These are phyloP conservation scores for Ranitomeya imitator DNA, from an alignment of 2,113 vertebrate genomes.

Conservation along the genomic window DNA sequence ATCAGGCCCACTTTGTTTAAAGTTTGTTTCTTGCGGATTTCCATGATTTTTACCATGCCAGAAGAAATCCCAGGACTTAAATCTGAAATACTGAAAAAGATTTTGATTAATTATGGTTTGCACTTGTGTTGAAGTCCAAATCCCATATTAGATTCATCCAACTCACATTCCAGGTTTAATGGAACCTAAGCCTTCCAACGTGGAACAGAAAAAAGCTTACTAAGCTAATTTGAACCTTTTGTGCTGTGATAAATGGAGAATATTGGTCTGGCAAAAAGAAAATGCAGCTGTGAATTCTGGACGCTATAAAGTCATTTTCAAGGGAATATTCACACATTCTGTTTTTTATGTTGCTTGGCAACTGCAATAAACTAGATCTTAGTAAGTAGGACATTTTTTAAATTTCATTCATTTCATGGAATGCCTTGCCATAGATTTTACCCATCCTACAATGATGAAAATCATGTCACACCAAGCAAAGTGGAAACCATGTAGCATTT, in stretches of 20 bases:
- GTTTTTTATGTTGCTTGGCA: background rate
- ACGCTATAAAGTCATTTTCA: background rate
- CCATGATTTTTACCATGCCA: background rate
- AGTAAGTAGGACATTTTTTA: background rate
- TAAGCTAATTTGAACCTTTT: constrained; percentile 29
- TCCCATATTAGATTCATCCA: background rate
- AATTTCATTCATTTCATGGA: background rate
- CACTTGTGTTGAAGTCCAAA: background rate
- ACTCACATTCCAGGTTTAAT: constrained; percentile 23
- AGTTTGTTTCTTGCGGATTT: background rate
- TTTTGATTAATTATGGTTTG: constrained; percentile 1
- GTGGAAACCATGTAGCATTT: background rate
- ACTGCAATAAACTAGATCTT: background rate
- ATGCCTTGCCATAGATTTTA: background rate
- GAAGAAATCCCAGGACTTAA: background rate
- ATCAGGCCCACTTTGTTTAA: background rate
- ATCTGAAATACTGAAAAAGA: background rate
- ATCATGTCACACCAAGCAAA: background rate
- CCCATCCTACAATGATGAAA: background rate
- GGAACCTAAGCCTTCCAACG: constrained; percentile 3
- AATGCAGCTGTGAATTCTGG: background rate
- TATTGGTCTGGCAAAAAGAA: constrained; percentile 31
- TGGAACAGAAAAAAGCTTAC: background rate
- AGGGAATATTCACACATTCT: background rate
- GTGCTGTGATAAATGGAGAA: background rate